Evolutionary conservation across 2,113 vertebrate species (phyloP), one percentile per base, ranked within the genome.

Genomic region (Bostrychus sinensis): DNA sequence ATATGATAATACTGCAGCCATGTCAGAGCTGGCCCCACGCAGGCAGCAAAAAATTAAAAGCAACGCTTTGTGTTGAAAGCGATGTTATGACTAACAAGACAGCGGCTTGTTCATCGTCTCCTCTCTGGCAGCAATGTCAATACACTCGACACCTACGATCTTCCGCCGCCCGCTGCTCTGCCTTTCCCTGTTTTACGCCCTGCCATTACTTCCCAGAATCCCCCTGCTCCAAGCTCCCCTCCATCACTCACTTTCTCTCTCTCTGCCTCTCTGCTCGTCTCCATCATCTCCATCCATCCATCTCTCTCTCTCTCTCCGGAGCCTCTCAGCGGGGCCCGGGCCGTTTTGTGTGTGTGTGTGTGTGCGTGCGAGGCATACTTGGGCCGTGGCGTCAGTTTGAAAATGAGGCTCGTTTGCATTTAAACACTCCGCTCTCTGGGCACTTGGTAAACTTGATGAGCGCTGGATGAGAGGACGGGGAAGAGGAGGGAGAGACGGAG

Each of bases 341-440:
- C 72, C 62, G 77, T 80, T n/a, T n/a, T n/a, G n/a, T n/a, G n/a
- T n/a, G n/a, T n/a, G n/a, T n/a, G n/a, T n/a, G n/a, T n/a, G n/a
- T n/a, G n/a, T 83, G 75, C 80, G 38, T 72, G 66, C 2, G 36
- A 75, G 66, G 68, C 86, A 85, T 84, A 82, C 84, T 84, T 85
- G 74, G 73, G 75, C 79, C 46, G 71, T 85, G 77, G 86, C 82
- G 84, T 89, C 85, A 90, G 75, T 85, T 79, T 85, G 86, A 67
- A 85, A 88, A 88, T 82, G 74, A 88, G 82, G 65, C 80, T 86
- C 64, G 80, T 89, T 90, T 86, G 84, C 85, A 90, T 86, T 88
- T 85, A 81, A 86, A 88, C 82, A 83, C 78, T 82, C 83, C 69
- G 83, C 84, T 87, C 77, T 85, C 75, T 73, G 84, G 83, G 77